A percentile compares a stretch with the other conserved stretches of the same genome.
phyloP scores from a whole-genome alignment of 2,888 invertebrate species.

The Oligia strigilis region DNA sequence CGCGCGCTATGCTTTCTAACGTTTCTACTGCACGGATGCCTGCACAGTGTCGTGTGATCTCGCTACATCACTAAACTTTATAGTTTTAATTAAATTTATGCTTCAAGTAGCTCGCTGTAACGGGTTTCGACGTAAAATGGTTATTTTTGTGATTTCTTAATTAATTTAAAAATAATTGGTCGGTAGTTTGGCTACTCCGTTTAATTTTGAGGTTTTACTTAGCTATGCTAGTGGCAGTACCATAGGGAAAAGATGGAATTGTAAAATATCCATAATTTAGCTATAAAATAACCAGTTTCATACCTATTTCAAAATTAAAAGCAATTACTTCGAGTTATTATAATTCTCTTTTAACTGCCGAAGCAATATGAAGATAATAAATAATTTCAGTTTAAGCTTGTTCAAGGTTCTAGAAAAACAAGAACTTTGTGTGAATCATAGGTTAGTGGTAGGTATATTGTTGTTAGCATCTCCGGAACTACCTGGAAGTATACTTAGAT shows the following conservation, averaged over 20 bases:
- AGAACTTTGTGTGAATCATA: background rate
- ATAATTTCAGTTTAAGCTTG: background rate
- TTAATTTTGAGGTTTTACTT: slow-evolving; percentile 16
- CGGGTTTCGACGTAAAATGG: slow-evolving; percentile 19
- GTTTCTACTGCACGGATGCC: slow-evolving; percentile 86
- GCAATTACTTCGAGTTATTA: slow-evolving; percentile 8
- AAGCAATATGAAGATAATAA: background rate
- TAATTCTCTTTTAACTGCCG: slow-evolving; percentile 2
- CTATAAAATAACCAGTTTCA: slow-evolving; percentile 6
- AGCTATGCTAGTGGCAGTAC: slow-evolving; percentile 11
- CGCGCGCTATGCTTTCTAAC: slow-evolving; percentile 80
- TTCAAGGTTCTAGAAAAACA: background rate
- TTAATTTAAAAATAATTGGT: slow-evolving; percentile 34
- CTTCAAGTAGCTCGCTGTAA: slow-evolving; percentile 39
- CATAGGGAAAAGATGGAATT: slow-evolving; percentile 1
- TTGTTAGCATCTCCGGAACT: slow-evolving; percentile 6
- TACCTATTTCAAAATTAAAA: background rate
- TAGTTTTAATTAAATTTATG: slow-evolving; percentile 64
- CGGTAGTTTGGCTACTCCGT: slow-evolving; percentile 10
- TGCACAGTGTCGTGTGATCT: slow-evolving; percentile 71
- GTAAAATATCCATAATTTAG: slow-evolving; percentile 37
- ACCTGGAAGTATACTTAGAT: background rate
- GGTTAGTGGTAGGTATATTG: background rate
- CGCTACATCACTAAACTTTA: slow-evolving; percentile 67
- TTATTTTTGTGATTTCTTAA: slow-evolving; percentile 10